phyloP scores from a whole-genome alignment of 2,888 invertebrate genomes.

The Acanthacorydalis orientalis region DNA sequence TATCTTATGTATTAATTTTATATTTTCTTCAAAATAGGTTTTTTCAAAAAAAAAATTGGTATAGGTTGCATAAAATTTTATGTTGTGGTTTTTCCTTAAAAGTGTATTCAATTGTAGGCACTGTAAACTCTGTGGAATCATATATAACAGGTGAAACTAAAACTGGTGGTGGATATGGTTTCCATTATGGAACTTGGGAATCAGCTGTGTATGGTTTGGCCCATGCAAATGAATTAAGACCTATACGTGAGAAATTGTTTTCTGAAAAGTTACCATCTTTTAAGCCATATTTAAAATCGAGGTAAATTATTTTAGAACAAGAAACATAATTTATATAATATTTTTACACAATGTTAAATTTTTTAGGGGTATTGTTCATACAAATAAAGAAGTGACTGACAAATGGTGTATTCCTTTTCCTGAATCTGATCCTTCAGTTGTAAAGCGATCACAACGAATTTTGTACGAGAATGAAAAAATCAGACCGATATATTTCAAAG shows the following conservation, averaged over 20 bases:
- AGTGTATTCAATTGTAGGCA: slow-evolving; percentile 29
- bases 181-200: slow-evolving; percentile 82
- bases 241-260: slow-evolving; percentile 48
- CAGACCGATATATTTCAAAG: slow-evolving; percentile 62
- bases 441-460: slow-evolving; percentile 63
- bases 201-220: slow-evolving; percentile 67
- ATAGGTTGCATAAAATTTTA: too few species aligned
- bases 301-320: slow-evolving; percentile 16
- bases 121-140: slow-evolving; percentile 49
- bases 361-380: slow-evolving; percentile 34
- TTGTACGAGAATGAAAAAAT: slow-evolving; percentile 47
- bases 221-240: slow-evolving; percentile 40
- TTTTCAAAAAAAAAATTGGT: too few species aligned
- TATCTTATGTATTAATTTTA: too few species aligned
- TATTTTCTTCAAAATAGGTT: too few species aligned
- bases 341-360: slow-evolving; percentile 8
- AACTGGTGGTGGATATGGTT: slow-evolving; percentile 26
- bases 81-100: too few species aligned
- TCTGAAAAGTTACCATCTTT: slow-evolving; percentile 43
- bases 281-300: slow-evolving; percentile 39
- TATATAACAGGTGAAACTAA: slow-evolving; percentile 18
- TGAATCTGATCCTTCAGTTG: slow-evolving; percentile 69
- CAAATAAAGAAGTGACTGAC: slow-evolving; percentile 19
- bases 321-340: slow-evolving; percentile 5
- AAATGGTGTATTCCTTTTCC: slow-evolving; percentile 62